Evolutionary conservation across 1,140 invertebrate species (phyloP), one percentile per base, ranked within the genome.

Genomic region (Helicoverpa zea): DNA sequence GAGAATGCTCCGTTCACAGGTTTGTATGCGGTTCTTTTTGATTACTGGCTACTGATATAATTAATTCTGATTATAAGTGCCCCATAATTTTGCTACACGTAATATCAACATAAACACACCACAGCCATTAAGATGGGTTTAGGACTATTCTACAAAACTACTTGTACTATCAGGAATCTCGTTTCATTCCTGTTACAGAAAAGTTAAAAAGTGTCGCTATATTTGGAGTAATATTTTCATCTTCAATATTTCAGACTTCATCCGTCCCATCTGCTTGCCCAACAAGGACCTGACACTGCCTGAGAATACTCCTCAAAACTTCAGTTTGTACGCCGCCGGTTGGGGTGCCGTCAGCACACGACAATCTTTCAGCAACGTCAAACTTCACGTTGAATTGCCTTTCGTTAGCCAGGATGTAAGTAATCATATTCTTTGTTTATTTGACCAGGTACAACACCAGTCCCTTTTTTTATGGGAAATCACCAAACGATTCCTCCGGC

Each of bases 301-400:
- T 0, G 63, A 77, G 2, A 64, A 54, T 9, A 16, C 5, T 10
- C 82, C 85, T 3, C 0, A n/a, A 0, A 75, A 83, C 13, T 76
- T 81, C 30, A 88, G 30, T 30, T 92, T 97, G 0, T 96, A 95
- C 30, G 96, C 96, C 0, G 97, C 97, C 0, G 97, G 97, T 0
- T 98, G 97, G 97, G 97, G 97, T 12, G 95, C 93, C 18, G 94
- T 95, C 4, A 95, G 96, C 52, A 90, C 58, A 0, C 86, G 74
- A 2, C 86, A 87, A 0, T 86, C 88, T 0, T 96, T 94, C 10
- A 91, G 93, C 64, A 73, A 85, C 14, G 59, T 89, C 14, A 94
- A 94, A 76, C 81, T 91, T 14, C 85, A 91, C 49, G 84, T 90
- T 0, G 80, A 81, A 4, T 14, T 94, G 29, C 89, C 90, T 9